A percentile compares a stretch with the other conserved stretches of the same genome.
These are phyloP conservation scores for Agriotes lineatus DNA, from an alignment of 2,888 invertebrate species.

Conservation along the genomic window DNA sequence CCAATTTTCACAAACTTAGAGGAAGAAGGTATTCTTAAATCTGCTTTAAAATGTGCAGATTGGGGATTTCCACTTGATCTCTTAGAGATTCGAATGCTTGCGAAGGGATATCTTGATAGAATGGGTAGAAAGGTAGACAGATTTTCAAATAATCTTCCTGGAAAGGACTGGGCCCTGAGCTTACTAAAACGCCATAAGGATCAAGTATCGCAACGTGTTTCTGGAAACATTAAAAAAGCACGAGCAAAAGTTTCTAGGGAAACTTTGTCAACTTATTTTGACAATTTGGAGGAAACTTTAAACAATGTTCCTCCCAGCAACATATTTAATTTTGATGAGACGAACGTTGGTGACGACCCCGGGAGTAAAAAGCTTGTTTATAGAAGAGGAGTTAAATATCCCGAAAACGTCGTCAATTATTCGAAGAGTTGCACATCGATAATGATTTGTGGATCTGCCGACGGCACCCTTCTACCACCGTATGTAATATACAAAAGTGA, in stretches of 20 bases:
- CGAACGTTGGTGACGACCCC: conserved; percentile 56
- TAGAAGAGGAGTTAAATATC: conserved; percentile 20
- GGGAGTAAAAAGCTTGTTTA: conserved; percentile 43
- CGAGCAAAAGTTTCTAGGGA: conserved; percentile 3
- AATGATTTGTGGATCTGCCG: conserved; percentile 53
- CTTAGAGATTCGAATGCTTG: conserved; percentile 47
- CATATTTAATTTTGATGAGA: conserved; percentile 43
- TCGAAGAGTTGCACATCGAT: conserved; percentile 51
- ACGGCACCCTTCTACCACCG: conserved; percentile 50
- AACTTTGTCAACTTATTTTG: conserved; percentile 30
- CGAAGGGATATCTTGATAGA: conserved; percentile 49
- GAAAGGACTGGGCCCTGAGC: no score
- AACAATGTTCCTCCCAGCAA: conserved; percentile 4
- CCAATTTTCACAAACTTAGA: conserved; percentile 34
- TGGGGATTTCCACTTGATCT: conserved; percentile 49
- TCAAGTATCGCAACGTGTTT: not conserved
- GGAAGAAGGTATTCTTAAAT: conserved; percentile 36
- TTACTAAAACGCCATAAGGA: not conserved
- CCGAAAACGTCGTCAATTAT: conserved; percentile 50
- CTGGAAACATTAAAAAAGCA: conserved; percentile 8
- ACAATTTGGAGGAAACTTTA: conserved; percentile 5
- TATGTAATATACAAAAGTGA: conserved; percentile 47
- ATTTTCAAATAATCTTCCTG: conserved; percentile 15
- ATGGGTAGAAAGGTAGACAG: conserved; percentile 38
- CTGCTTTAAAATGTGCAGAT: conserved; percentile 43